Evolutionary conservation across 2,888 invertebrate species (phyloP), one percentile per base, ranked within the genome.

Genomic region (Amphipyra tragopoginis): DNA sequence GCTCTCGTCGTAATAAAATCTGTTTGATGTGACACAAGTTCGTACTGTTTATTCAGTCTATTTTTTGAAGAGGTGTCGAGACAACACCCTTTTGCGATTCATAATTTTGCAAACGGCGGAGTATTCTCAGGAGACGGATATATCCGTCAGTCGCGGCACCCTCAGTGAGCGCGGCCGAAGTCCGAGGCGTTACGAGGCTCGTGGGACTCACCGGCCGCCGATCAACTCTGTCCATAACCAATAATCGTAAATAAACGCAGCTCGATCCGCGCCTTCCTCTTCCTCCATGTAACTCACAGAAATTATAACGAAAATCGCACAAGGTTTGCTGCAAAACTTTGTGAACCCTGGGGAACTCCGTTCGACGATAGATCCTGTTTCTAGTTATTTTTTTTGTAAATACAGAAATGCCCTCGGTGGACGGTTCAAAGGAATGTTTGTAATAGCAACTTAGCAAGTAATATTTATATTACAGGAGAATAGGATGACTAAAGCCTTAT

Each of bases 151-250:
- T 65, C 78, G 80, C 74, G 82, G 86, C 87, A 87, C 89, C 92
- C 93, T 89, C 87, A 79, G 78, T 77, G 83, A 77, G 74, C 75
- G 74, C 77, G 83, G 85, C 76, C 86, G 77, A 87, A 90, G 93
- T 93, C 93, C 93, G 90, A 90, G 88, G 85, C 87, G 89, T 94
- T 94, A 94, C 93, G 94, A 94, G 90, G 81, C 94, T 90, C 93
- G 65, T 87, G 94, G 93, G 94, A 94, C 83, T 81, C 48, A 71
- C 74, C 77, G 81, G 82, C 85, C 86, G 87, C 86, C 89, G 91
- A 90, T 93, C 93, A 91, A 90, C 90, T 92, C 90, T 84, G 89
- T 91, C 93, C 89, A 93, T 94, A 93, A 94, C 93, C 94, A 93
- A 94, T 94, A 94, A 94, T 88, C 94, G 93, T 94, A 94, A 94